Evolutionary conservation across 2,797 vertebrate genomes (phyloP).

Genomic region (Cygnus olor): DNA sequence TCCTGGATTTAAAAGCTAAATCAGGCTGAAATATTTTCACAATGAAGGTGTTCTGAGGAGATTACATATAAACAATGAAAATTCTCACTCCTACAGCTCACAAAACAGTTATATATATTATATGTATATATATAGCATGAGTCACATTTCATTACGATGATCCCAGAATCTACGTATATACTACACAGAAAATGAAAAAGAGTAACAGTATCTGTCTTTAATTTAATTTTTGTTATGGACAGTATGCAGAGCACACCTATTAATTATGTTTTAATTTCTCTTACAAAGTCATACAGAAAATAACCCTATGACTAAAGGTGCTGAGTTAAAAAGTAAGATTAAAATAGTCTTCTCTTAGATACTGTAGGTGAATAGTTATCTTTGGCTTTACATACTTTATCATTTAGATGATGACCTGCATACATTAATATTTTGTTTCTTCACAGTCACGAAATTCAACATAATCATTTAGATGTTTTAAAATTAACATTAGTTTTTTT

Average conservation of each 20-base stretch:
- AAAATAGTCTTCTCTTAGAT: background rate
- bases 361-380: background rate
- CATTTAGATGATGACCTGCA: background rate
- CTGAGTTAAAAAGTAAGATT: background rate
- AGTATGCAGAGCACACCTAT: background rate
- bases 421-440: background rate
- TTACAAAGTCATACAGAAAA: background rate
- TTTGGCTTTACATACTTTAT: background rate
- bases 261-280: background rate
- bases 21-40: background rate
- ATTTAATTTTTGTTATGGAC: background rate
- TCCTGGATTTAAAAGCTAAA: conserved; percentile 30
- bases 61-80: background rate
- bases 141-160: background rate
- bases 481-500: background rate
- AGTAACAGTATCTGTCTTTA: background rate
- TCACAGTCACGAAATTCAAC: background rate
- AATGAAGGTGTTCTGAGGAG: background rate
- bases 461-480: background rate
- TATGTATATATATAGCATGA: too few relatives aligned
- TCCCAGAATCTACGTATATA: background rate
- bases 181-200: background rate
- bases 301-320: background rate
- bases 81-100: background rate
- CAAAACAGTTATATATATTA: background rate